Evolutionary conservation across 1,140 invertebrate species (phyloP).

Genomic region (Cyphomyrmex costatus): DNA sequence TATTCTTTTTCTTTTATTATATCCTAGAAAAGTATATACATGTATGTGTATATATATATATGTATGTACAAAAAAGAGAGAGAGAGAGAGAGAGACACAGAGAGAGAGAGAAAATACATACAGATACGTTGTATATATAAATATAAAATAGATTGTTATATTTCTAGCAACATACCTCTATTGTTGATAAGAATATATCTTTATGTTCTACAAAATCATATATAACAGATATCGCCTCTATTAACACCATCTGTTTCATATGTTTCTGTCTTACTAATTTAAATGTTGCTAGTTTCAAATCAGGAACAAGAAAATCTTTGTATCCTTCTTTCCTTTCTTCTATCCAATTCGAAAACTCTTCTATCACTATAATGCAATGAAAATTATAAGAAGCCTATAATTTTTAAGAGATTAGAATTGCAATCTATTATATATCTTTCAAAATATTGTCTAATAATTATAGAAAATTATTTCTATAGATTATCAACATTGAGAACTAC

Average conservation of each 20-base stretch:
- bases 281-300: conserved; percentile 89
- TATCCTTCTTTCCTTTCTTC: conserved; percentile 78
- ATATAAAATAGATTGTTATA: background rate
- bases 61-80: background rate
- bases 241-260: conserved; percentile 81
- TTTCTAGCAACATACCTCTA: conserved; percentile 79
- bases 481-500: background rate
- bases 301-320: conserved; percentile 83
- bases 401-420: background rate
- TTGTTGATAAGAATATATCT: conserved; percentile 87
- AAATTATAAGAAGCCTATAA: conserved; percentile 18
- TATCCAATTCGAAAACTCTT: conserved; percentile 88
- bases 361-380: conserved; percentile 85
- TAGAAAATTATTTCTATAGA: background rate
- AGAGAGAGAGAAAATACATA: too few relatives aligned
- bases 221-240: conserved; percentile 86
- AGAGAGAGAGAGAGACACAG: too few relatives aligned
- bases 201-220: conserved; percentile 87
- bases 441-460: conserved; percentile 1
- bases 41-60: too few relatives aligned
- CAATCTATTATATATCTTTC: background rate
- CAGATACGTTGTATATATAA: background rate
- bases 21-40: conserved; percentile 74
- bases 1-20: conserved; percentile 87
- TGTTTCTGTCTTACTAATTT: conserved; percentile 88